These are phyloP conservation scores for Limnephilus rhombicus DNA, from an alignment of 2,888 invertebrate genomes.

Conservation along the genomic window DNA sequence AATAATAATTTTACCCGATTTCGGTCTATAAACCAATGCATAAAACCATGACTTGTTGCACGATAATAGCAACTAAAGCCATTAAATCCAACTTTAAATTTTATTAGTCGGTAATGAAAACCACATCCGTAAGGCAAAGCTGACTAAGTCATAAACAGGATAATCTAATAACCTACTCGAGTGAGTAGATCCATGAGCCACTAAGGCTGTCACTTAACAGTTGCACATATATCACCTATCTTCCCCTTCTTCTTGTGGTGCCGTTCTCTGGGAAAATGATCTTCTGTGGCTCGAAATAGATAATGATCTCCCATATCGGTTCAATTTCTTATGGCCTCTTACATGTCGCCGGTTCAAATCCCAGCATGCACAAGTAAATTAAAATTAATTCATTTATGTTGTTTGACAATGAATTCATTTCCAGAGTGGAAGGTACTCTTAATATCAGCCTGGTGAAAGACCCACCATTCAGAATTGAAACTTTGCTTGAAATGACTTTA, in stretches of 20 bases:
- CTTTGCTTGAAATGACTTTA: too few relatives aligned
- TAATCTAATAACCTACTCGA: background rate
- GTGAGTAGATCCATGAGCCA: too few relatives aligned
- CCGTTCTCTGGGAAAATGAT: background rate
- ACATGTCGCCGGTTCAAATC: too few relatives aligned
- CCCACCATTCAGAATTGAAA: too few relatives aligned
- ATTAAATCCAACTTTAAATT: background rate
- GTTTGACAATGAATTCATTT: too few relatives aligned
- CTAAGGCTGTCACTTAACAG: background rate
- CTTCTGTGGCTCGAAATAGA: background rate
- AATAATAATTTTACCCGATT: background rate
- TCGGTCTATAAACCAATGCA: background rate
- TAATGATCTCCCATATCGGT: too few relatives aligned
- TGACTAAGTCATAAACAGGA: background rate
- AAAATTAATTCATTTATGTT: too few relatives aligned
- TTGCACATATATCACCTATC: too few relatives aligned
- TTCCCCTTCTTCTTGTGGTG: background rate
- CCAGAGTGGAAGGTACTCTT: too few relatives aligned
- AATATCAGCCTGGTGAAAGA: too few relatives aligned
- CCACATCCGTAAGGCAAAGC: background rate
- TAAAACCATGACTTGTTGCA: background rate
- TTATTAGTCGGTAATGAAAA: background rate
- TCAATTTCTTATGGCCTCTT: too few relatives aligned
- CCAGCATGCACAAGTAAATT: too few relatives aligned
- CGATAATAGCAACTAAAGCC: background rate